A percentile compares a stretch with the other conserved stretches of the same genome.
Conservation (phyloP, 2,113 vertebrate genomes). For the Ahaetulla prasina region DNA sequence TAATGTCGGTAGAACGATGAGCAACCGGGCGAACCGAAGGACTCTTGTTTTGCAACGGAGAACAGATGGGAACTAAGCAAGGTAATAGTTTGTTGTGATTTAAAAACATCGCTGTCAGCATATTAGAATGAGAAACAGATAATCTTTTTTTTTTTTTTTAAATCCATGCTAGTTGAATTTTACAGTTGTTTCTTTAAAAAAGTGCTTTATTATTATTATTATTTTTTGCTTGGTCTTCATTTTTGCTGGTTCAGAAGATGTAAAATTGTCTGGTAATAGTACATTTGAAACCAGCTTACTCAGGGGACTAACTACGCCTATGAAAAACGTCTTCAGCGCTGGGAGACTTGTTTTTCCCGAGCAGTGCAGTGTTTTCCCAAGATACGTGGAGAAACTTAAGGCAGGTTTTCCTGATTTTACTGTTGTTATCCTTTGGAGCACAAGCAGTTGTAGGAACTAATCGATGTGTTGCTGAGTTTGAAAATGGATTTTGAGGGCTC, state of each 20-base stretch:
- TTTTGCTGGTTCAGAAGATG: neutral
- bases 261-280: neutral
- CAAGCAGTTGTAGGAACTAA: no score
- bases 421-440: neutral
- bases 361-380: no score
- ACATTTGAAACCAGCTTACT: neutral
- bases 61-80: neutral
- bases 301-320: neutral
- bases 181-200: neutral
- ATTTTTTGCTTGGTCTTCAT: neutral
- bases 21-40: neutral
- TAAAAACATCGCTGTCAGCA: conserved; percentile 6
- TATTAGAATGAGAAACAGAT: neutral
- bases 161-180: neutral
- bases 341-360: neutral
- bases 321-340: neutral
- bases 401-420: neutral
- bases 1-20: neutral
- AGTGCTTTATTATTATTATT: neutral
- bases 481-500: no score
- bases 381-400: no score
- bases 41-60: neutral
- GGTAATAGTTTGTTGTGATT: neutral
- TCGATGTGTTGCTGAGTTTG: no score
- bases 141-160: neutral